These are phyloP conservation scores for Brachylomia viminalis DNA, from an alignment of 2,888 invertebrate species.

Conservation along the genomic window DNA sequence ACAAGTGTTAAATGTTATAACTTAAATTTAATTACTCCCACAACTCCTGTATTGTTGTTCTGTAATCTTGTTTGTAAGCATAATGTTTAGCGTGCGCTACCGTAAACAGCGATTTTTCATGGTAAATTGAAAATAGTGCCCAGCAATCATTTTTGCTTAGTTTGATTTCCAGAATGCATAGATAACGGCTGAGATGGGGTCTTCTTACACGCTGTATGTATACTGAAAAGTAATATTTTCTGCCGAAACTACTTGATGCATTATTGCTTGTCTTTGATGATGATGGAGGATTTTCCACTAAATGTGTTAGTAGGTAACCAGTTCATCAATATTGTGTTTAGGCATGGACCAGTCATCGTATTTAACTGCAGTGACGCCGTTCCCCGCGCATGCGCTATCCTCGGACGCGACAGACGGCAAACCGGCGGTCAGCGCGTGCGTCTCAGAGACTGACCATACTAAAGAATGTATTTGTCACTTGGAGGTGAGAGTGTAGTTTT, in stretches of 20 bases:
- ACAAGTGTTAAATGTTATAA: background rate
- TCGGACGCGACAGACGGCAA: slow-evolving; percentile 79
- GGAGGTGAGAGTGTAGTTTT: slow-evolving; percentile 86
- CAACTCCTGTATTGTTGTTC: background rate
- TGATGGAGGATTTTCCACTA: background rate
- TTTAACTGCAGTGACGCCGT: slow-evolving; percentile 93
- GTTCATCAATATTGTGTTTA: slow-evolving; percentile 69
- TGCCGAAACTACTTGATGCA: background rate
- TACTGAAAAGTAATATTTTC: background rate
- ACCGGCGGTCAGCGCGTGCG: slow-evolving; percentile 90
- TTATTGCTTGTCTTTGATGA: background rate
- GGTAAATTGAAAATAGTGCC: too few species aligned
- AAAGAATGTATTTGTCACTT: slow-evolving; percentile 96
- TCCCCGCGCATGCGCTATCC: slow-evolving; percentile 90
- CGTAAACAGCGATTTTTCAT: background rate
- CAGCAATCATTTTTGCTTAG: background rate
- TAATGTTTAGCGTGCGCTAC: background rate
- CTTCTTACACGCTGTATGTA: background rate
- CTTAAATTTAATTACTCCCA: background rate
- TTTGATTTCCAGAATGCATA: background rate
- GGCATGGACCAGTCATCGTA: slow-evolving; percentile 94
- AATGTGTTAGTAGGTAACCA: background rate
- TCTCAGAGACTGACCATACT: slow-evolving; percentile 92
- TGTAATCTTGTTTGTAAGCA: background rate
- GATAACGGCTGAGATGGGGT: background rate